Percentiles rank a stretch among this genome's conserved stretches.
Evolutionary conservation across 1,140 invertebrate genomes (phyloP).

Genomic region (Pseudachorutes palmiensis): DNA sequence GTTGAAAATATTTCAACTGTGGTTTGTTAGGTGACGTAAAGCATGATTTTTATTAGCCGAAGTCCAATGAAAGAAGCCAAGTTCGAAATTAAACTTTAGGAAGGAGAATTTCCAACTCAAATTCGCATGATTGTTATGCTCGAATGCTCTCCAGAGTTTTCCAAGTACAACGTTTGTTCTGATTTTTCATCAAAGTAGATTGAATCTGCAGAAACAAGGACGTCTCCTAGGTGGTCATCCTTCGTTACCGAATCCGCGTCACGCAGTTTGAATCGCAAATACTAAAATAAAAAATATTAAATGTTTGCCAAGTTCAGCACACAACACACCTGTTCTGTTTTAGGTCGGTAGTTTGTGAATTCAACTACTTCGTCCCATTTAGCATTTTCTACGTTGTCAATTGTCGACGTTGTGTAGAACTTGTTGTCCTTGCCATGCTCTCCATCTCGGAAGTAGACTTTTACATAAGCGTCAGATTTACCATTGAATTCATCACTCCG

Average conservation of each 20-base stretch:
- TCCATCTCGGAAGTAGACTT: constrained; percentile 21
- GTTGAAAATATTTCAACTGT: no score
- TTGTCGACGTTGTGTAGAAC: constrained; percentile 23
- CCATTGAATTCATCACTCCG: constrained; percentile 10
- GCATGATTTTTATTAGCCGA: no score
- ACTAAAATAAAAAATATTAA: neutral
- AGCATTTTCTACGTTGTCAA: constrained; percentile 26
- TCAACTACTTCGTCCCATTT: constrained; percentile 24
- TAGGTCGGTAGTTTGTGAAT: constrained; percentile 22
- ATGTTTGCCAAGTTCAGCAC: neutral
- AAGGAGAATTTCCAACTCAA: no score
- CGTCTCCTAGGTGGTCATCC: constrained; percentile 24
- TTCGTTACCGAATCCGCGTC: constrained; percentile 19
- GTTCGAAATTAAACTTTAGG: no score
- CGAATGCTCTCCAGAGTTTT: constrained; percentile 17
- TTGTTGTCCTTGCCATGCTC: constrained; percentile 20
- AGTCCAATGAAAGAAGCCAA: no score
- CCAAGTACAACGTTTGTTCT: constrained; percentile 6
- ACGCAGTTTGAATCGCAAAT: constrained; percentile 19
- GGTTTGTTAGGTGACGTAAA: no score
- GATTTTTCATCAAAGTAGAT: neutral
- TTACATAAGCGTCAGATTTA: constrained; percentile 10
- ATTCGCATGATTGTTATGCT: constrained; percentile 10
- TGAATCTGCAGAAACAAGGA: constrained; percentile 11
- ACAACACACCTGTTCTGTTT: constrained; percentile 8